Base-by-base conservation (phyloP, 2,888 invertebrate genomes). In the Marasmarcha lunaedactyla region DNA sequence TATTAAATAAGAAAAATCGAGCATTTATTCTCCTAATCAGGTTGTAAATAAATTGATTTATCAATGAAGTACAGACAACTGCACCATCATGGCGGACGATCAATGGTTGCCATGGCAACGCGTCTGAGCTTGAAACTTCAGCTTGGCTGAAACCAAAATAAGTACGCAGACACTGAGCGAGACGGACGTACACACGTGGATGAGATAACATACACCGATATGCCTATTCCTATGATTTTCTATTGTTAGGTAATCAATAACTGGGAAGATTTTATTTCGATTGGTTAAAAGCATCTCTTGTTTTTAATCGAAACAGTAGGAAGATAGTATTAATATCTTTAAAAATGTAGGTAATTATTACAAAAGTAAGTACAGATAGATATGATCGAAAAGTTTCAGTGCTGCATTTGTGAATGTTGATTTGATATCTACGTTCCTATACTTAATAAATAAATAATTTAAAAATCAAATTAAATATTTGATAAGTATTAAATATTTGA, bases 21-120 rank as follows among this genome's bases (percentile, higher is more conserved):
- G n/a, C n/a, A n/a, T n/a, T n/a, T n/a, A n/a, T n/a, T n/a, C n/a
- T n/a, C n/a, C n/a, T n/a, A n/a, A n/a, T n/a, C n/a, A n/a, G n/a
- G n/a, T n/a, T 20, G 20, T 20, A 20, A 20, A 20, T 20, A 20
- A 20, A 20, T 20, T 20, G 20, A 20, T 20, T 20, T 7, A 20
- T 20, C 4, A 20, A 20, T 20, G 20, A 11, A n/a, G 11, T 11
- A 30, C 74, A 77, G 77, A 73, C 74, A 13, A 55, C 65, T 78
- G 78, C 73, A 76, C 54, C 69, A 79, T 78, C 54, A 78, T 77
- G 77, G 72, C 71, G 63, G 50, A 50, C 76, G 77, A 79, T 79
- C 79, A 79, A 79, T 79, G 73, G 78, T 74, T 49, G 49, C 71
- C 71, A 74, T 76, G 63, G 58, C 52, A 68, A 78, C 76, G 79